Evolutionary conservation across 1,140 invertebrate genomes (phyloP), one percentile per base, ranked within the genome.

Genomic region (Armadillidium nasatum): DNA sequence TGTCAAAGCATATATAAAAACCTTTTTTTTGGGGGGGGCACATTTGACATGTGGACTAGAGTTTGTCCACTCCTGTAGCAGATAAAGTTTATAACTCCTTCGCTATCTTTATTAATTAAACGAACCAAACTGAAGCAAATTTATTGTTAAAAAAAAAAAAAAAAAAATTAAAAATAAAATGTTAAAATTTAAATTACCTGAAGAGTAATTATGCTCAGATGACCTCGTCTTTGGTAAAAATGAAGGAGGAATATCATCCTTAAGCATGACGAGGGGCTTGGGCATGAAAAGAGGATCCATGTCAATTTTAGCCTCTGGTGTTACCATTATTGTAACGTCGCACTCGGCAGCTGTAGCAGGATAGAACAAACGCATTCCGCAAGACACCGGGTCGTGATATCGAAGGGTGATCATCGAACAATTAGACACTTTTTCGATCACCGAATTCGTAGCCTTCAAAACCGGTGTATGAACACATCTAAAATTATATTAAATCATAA

Each of bases 251-350:
- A 93, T 88, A 76, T 90, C 83, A 82, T 93, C 91, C 82, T 89
- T 90, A 84, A 94, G 93, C 83, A 93, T 91, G 9, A 90, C 90
- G 44, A 93, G 87, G 7, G 92, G 90, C 76, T 88, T 88, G 70
- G 93, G 85, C 82, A 87, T 89, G 82, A 90, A 87, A 9, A 86
- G 67, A 86, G 86, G 33, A 87, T 86, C 73, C 87, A 86, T 80
- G 77, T 66, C 83, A 78, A 74, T 71, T 1, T 87, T 85, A 7
- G 86, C 86, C 79, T 91, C 90, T 77, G 88, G 88, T 9, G 89
- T 89, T 21, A 93, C 84, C 84, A 91, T 90, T 69, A 93, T 82
- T 2, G 90, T 92, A 0, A 93, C 90, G 70, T 89, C 88, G 7
- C 90, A 88, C 75, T 88, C 82, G 82, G 88, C 88, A 90, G 91